These are phyloP conservation scores for Harpegnathos saltator DNA, from an alignment of 1,140 invertebrate genomes.

Conservation along the genomic window DNA sequence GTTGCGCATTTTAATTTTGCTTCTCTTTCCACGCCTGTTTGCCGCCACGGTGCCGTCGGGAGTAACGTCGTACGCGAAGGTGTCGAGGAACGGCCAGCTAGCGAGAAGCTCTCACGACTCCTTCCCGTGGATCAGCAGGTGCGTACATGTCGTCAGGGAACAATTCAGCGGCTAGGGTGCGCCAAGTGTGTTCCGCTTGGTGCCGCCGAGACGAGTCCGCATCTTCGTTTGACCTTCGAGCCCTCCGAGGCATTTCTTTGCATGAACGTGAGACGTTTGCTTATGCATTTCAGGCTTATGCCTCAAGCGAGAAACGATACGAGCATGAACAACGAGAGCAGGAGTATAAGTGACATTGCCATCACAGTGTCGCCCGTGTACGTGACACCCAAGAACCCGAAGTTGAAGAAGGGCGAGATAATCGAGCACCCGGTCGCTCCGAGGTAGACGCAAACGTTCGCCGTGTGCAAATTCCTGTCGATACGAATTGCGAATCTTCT, in stretches of 20 bases:
- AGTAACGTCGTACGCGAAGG: slow-evolving; percentile 79
- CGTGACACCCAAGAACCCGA: slow-evolving; percentile 60
- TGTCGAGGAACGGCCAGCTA: slow-evolving; percentile 79
- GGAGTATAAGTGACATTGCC: slow-evolving; percentile 70
- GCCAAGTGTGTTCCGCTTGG: too few species aligned
- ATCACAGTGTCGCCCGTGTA: slow-evolving; percentile 79
- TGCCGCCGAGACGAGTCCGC: too few species aligned
- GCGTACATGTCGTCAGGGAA: slow-evolving; percentile 23
- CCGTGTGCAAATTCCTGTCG: background rate
- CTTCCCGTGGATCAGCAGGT: slow-evolving; percentile 68
- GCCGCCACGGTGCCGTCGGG: slow-evolving; percentile 63
- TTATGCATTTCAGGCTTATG: slow-evolving; percentile 39
- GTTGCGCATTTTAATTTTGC: slow-evolving; percentile 66
- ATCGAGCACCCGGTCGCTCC: slow-evolving; percentile 72
- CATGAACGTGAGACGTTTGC: too few species aligned
- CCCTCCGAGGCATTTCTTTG: too few species aligned
- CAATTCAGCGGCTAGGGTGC: background rate
- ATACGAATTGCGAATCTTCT: slow-evolving; percentile 1
- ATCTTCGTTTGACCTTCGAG: background rate
- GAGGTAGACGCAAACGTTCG: slow-evolving; percentile 67
- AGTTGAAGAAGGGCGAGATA: slow-evolving; percentile 79
- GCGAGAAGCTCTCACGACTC: slow-evolving; percentile 22
- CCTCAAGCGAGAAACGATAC: slow-evolving; percentile 4
- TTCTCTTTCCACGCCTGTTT: slow-evolving; percentile 61
- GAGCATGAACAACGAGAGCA: slow-evolving; percentile 46